Evolutionary conservation across 2,888 invertebrate species (phyloP).

Genomic region (Onthophagus sagittarius): DNA sequence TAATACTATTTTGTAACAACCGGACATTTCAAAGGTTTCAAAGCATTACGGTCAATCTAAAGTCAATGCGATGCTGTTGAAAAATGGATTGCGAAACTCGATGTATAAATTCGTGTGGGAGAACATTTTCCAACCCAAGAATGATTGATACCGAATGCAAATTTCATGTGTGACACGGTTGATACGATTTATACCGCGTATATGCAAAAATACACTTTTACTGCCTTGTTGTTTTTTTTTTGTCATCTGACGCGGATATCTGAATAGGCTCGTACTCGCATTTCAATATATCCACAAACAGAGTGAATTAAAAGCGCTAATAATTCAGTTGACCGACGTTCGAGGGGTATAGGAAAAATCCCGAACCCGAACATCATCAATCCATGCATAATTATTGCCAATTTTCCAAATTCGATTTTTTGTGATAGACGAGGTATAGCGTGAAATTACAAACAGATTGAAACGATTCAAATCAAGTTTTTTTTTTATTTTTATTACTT

Average conservation of each 20-base stretch:
- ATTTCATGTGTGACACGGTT: background rate
- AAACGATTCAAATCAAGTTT: background rate
- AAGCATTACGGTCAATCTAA: background rate
- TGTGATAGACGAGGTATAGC: background rate
- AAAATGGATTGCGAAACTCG: background rate
- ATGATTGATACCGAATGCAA: background rate
- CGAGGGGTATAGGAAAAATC: background rate
- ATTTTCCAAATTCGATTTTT: background rate
- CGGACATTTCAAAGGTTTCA: background rate
- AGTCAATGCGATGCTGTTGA: background rate
- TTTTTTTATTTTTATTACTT: constrained; percentile 28
- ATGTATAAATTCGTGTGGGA: background rate
- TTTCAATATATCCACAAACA: background rate
- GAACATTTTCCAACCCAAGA: background rate
- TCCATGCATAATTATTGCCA: background rate
- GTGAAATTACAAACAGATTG: background rate
- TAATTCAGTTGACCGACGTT: background rate
- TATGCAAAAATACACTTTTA: background rate
- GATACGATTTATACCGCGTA: background rate
- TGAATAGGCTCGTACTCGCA: background rate
- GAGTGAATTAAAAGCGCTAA: background rate
- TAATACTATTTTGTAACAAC: background rate
- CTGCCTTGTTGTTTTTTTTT: background rate
- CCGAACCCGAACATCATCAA: background rate
- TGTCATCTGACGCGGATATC: background rate